These are phyloP conservation scores for Rhinolophus ferrumequinum DNA, from an alignment of 2,113 vertebrate genomes.

Conservation along the genomic window DNA sequence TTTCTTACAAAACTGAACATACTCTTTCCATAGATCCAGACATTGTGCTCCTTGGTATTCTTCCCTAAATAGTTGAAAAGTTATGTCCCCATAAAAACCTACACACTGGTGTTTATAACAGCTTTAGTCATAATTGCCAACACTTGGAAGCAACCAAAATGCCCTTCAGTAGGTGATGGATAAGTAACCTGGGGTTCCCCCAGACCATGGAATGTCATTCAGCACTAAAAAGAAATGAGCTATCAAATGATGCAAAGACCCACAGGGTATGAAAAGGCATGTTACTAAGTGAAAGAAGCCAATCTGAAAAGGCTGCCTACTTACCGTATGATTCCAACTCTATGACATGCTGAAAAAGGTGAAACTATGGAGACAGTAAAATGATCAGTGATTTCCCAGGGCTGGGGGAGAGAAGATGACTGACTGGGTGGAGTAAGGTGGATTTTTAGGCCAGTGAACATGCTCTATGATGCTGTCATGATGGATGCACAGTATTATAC, in stretches of 20 bases:
- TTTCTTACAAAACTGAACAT: background rate
- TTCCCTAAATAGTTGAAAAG: background rate
- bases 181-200: background rate
- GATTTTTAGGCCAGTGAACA: background rate
- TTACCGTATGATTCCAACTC: background rate
- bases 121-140: background rate
- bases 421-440: background rate
- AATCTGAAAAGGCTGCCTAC: background rate
- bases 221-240: background rate
- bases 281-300: background rate
- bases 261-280: background rate
- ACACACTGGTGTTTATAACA: background rate
- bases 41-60: background rate
- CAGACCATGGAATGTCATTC: background rate
- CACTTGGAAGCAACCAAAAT: background rate
- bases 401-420: too few species aligned
- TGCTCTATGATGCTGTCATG: background rate
- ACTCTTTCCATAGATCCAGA: background rate
- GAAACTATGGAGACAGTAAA: background rate
- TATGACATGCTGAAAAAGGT: background rate
- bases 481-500: background rate
- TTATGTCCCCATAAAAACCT: background rate
- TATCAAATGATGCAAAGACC: background rate
- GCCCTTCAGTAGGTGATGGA: background rate
- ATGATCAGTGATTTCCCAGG: background rate